Evolutionary conservation across 1,140 invertebrate genomes (phyloP), one percentile per base, ranked within the genome.

Genomic region (Drosophila sulfurigaster): DNA sequence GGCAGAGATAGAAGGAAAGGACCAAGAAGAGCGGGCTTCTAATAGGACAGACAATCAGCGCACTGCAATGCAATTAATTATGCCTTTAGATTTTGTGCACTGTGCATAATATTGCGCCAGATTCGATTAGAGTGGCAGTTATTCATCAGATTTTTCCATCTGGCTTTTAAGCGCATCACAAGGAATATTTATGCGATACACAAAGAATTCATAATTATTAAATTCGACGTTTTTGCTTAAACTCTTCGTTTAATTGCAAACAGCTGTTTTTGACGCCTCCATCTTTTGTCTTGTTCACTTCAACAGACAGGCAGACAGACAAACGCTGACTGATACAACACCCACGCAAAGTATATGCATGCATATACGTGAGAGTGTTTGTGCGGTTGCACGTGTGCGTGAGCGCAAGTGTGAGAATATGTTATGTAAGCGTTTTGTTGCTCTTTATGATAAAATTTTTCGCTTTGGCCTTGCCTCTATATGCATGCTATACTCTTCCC

Each of bases 381-480:
- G 32, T 30, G 32, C 7, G 46, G 25, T 38, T 49, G 51, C 32
- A 16, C 71, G 41, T 45, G 20, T 57, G 57, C 20, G 41, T 62
- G 30, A 41, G 30, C 5, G 60, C 20, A 30, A 28, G 54, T 62
- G 66, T 52, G 56, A 35, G 64, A 69, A 54, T 76, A 58, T 52
- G 66, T 79, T 77, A 79, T 74, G 73, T 76, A 82, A 79, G 56
- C 57, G 59, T 57, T 78, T 69, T 82, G 70, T 62, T 76, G 72
- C 72, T 73, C 59, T 82, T 79, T 82, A 62, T 79, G 57, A 83
- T 76, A 76, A 46, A 76, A 75, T 63, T 77, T 79, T 75, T 66
- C 64, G 71, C 66, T 79, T 63, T 72, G 35, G 68, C 76, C 77
- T 79, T 75, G 75, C 45, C 20, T 25, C 20, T 56, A 25, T 56